Evolutionary conservation across 2,113 vertebrate species (phyloP).

Genomic region (Silurus meridionalis): DNA sequence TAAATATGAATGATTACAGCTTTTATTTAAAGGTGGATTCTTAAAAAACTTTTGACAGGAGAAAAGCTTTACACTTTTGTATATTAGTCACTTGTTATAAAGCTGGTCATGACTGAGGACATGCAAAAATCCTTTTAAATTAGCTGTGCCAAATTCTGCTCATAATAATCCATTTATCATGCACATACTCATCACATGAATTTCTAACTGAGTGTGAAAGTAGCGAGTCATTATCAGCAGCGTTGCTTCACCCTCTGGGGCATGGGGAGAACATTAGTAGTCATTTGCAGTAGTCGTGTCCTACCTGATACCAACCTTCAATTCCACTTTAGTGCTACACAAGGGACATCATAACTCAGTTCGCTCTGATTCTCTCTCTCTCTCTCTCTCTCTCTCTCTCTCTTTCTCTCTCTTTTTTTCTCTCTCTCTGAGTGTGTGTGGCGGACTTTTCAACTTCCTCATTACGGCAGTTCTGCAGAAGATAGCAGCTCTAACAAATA

Average conservation of each 20-base stretch:
- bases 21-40: constrained; percentile 44
- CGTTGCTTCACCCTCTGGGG: constrained; percentile 12
- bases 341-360: constrained; percentile 21
- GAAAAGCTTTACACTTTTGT: neutral
- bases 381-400: neutral
- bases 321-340: constrained; percentile 14
- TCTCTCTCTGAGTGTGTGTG: neutral
- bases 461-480: neutral
- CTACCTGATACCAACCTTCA: constrained; percentile 32
- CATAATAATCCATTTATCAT: constrained; percentile 8
- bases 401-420: constrained; percentile 22
- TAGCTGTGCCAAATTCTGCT: constrained; percentile 29
- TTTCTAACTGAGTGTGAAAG: constrained; percentile 29
- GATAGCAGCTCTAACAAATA: neutral
- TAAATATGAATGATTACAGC: constrained; percentile 20
- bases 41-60: constrained; percentile 9
- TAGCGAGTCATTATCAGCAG: constrained; percentile 29
- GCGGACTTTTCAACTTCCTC: neutral
- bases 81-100: neutral
- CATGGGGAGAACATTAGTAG: constrained; percentile 29
- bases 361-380: neutral
- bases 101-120: neutral
- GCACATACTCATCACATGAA: constrained; percentile 21
- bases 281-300: constrained; percentile 31
- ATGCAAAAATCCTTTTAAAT: neutral